Evolutionary conservation across 2,113 vertebrate species (phyloP).

Genomic region (Rhinopomastus cyanomelas): DNA sequence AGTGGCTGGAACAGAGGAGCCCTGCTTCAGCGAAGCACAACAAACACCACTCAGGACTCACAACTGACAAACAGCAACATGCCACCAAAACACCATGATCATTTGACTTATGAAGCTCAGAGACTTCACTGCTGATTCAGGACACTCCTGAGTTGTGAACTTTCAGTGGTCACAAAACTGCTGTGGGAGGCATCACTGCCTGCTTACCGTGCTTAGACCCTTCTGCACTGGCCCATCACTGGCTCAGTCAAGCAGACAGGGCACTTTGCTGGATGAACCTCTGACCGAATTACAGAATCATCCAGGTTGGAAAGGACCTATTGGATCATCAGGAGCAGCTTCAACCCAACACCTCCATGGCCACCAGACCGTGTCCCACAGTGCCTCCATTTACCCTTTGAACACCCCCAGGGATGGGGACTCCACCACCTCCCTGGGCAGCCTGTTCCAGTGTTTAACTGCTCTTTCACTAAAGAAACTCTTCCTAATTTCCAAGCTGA

Average conservation of each 20-base stretch:
- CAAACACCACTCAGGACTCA: background rate
- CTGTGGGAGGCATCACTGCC: background rate
- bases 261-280: background rate
- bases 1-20: background rate
- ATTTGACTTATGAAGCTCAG: background rate
- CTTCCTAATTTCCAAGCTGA: too few species aligned
- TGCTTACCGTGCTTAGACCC: background rate
- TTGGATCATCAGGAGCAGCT: too few species aligned
- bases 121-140: background rate
- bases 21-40: background rate
- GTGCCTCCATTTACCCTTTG: too few species aligned
- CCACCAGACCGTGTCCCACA: too few species aligned
- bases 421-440: too few species aligned
- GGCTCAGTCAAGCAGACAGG: background rate
- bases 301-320: too few species aligned
- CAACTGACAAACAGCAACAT: background rate
- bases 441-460: too few species aligned
- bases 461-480: too few species aligned
- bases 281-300: too few species aligned
- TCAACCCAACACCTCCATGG: too few species aligned
- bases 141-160: background rate
- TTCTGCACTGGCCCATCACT: background rate
- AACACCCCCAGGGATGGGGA: too few species aligned
- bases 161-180: background rate
- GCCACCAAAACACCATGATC: background rate